Base-by-base conservation (phyloP, 2,797 vertebrate species). In the Hipposideros larvatus region DNA sequence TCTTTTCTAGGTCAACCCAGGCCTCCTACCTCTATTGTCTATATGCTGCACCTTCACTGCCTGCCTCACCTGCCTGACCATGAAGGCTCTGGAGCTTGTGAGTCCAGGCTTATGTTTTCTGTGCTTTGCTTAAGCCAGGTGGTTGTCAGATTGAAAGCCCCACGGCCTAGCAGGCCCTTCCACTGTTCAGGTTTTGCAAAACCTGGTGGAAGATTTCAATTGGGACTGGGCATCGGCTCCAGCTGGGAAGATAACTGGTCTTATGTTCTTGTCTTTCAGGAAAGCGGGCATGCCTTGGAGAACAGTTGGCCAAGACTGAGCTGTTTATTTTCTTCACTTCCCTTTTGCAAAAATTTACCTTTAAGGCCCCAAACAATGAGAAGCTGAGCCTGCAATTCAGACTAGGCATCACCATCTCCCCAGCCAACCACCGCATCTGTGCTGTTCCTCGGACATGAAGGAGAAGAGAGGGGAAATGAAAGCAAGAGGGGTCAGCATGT, bases 281-380 rank as follows among this genome's bases (percentile, higher is more conserved):
- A 87, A 99, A 98, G 75, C 98, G 99, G 4, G 97, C 93, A 0
- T 99, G 99, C 91, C 98, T 92, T 55, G 98, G 98, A 0, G 98
- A 99, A 92, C 16, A 95, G 78, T n/a, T 99, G 97, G 98, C 98
- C 18, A 98, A 93, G 9, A 6, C 96, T 0, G 98, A 99, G 79
- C 96, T 99, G 37, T 99, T 99, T 68, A 96, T 99, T 96, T 98
- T 98, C 97, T 98, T 99, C 97, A 98, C 98, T 0, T 59, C 94
- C 82, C 98, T 99, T 90, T 91, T 99, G 48, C 99, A 99, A 98
- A 99, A 98, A 84, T 99, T 99, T 98, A 78, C 96, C 59, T 99
- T 99, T 98, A 99, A 98, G 41, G 94, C 98, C 0, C 94, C 98
- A 11, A 97, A 96, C 0, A 98, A 97, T 48, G 98, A 98, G 13